phyloP scores from a whole-genome alignment of 1,140 invertebrate species.

The Leptinotarsa defecta region DNA sequence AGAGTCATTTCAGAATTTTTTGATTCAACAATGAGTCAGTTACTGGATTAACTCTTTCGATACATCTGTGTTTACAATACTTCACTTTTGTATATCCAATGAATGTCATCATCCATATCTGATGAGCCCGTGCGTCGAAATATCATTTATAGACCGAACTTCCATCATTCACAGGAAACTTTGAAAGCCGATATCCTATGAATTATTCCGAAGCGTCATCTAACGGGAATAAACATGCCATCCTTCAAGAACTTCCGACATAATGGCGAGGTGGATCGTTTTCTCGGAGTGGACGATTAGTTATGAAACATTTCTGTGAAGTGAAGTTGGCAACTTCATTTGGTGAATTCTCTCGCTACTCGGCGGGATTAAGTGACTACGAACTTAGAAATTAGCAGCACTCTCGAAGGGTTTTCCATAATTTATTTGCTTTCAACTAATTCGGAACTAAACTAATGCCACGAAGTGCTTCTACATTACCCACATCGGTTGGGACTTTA shows the following conservation, averaged over 20 bases:
- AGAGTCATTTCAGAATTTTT: no score
- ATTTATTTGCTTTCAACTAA: conserved; percentile 16
- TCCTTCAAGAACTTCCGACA: conserved; percentile 1
- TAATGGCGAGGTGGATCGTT: conserved; percentile 9
- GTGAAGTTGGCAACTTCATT: conserved; percentile 23
- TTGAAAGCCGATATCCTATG: not conserved
- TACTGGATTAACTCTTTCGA: no score
- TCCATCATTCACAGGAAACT: not conserved
- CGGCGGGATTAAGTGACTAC: conserved; percentile 17
- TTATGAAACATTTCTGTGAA: conserved; percentile 16
- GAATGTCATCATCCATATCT: no score
- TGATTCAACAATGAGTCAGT: no score
- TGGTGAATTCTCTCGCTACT: not conserved
- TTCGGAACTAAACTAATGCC: conserved; percentile 20
- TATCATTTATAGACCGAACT: not conserved
- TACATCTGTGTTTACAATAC: no score
- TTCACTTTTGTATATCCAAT: no score
- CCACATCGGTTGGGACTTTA: not conserved
- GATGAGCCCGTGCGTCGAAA: not conserved
- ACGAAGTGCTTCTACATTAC: not conserved
- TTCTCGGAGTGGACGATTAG: conserved; percentile 19
- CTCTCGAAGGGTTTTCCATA: conserved; percentile 21
- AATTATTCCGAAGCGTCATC: not conserved
- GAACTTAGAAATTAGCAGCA: conserved; percentile 21
- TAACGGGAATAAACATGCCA: not conserved